A percentile compares a stretch with the other conserved stretches of the same genome.
Evolutionary conservation across 2,888 invertebrate species (phyloP).

Genomic region (Orchestes rusci): DNA sequence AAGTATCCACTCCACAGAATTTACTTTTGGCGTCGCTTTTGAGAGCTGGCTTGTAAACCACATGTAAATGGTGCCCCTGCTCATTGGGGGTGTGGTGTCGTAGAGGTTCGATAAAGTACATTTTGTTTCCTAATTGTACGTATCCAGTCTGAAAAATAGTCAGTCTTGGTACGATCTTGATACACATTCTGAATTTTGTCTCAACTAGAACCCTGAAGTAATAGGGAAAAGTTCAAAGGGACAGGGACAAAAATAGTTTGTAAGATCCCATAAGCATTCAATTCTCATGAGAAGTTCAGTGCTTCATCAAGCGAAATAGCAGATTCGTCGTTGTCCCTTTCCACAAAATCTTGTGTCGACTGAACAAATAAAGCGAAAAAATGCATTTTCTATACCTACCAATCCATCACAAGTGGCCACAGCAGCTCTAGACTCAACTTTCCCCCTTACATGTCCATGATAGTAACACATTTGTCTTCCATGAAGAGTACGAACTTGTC

Average conservation of each 20-base stretch:
- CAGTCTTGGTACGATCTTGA: too few species aligned
- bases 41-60: slow-evolving; percentile 47
- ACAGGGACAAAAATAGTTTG: too few species aligned
- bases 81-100: slow-evolving; percentile 44
- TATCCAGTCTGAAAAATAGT: slow-evolving; percentile 46
- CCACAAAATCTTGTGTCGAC: too few species aligned
- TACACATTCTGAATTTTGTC: too few species aligned
- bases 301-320: too few species aligned
- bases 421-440: slow-evolving; percentile 45
- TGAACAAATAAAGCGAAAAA: too few species aligned
- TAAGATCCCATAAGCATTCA: too few species aligned
- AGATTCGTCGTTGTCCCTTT: too few species aligned
- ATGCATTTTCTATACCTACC: slow-evolving; percentile 30
- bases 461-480: slow-evolving; percentile 46
- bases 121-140: slow-evolving; percentile 45
- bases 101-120: slow-evolving; percentile 55
- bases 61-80: slow-evolving; percentile 50
- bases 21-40: too few species aligned
- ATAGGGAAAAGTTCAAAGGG: too few species aligned
- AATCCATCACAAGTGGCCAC: slow-evolving; percentile 47
- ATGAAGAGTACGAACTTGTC: slow-evolving; percentile 32
- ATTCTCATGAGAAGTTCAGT: too few species aligned
- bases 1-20: neutral
- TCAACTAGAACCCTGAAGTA: too few species aligned
- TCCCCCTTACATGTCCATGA: slow-evolving; percentile 45